Evolutionary conservation across 2,888 invertebrate genomes (phyloP), one percentile per base, ranked within the genome.

Genomic region (Pterobdella sp.): DNA sequence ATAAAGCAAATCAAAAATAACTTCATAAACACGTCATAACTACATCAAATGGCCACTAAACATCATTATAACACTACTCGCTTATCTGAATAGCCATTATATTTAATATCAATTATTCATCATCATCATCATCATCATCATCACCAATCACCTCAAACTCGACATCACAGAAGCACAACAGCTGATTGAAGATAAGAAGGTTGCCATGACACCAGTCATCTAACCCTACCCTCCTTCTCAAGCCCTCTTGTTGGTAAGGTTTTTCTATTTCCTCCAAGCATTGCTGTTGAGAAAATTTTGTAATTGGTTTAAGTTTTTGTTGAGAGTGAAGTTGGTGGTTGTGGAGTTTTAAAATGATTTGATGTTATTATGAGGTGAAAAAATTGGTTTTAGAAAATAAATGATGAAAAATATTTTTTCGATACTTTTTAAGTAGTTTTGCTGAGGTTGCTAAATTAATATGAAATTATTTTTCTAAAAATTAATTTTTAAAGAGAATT

Each of bases 161-260:
- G 0, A 91, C 89, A 85, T 95, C 94, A 63, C 93, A 90, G 81
- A 92, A 92, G 73, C 95, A 87, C 26, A 98, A 86, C 1, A 98
- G 85, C 84, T 98, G 98, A 85, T 97, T 96, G 36, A 96, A 86
- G 31, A 96, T 91, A 56, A 97, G 87, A 22, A 97, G 85, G 0
- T 93, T 92, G 37, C 95, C 95, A 82, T 97, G 96, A 31, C 92
- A 89, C 81, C 91, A 88, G 82, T 96, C 96, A 79, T 97, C 96
- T 77, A 89, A 76, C 0, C 78, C 77, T 88, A 75, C 91, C 90
- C 81, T 90, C 90, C 80, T 93, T 91, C 82, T 89, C 88, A 49
- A 83, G 81, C 68, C 85, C 75, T 71, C 90, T 79, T 65, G 4
- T 3, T 91, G 91, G 82, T 92, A 90, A 34, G 91, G 90, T 72